Conservation (phyloP, 2,888 invertebrate genomes). For the Lampropteryx suffumata region DNA sequence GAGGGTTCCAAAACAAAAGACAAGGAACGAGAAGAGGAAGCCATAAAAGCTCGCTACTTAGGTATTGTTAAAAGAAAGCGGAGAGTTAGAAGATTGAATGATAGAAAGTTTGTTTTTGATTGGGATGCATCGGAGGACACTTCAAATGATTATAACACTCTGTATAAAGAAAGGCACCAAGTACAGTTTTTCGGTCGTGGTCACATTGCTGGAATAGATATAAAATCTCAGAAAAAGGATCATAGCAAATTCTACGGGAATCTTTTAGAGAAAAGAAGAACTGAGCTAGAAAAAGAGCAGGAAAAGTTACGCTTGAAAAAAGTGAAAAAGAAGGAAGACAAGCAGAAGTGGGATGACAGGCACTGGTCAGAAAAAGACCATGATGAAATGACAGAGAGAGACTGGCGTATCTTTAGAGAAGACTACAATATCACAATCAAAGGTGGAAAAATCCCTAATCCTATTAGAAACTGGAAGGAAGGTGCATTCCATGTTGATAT, state of each 20-base stretch:
- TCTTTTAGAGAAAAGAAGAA: slow-evolving; percentile 95
- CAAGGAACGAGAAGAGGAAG: slow-evolving; percentile 96
- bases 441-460: slow-evolving; percentile 98
- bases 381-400: slow-evolving; percentile 98
- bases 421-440: slow-evolving; percentile 99
- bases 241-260: slow-evolving; percentile 99
- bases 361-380: slow-evolving; percentile 98
- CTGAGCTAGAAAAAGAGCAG: slow-evolving; percentile 98
- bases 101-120: slow-evolving; percentile 99
- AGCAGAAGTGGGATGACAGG: slow-evolving; percentile 99
- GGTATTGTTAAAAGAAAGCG: slow-evolving; percentile 97
- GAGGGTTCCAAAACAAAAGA: slow-evolving; percentile 86
- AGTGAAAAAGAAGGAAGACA: slow-evolving; percentile 97
- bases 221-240: slow-evolving; percentile 97
- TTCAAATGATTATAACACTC: slow-evolving; percentile 97
- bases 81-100: slow-evolving; percentile 95
- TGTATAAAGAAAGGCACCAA: slow-evolving; percentile 98
- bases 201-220: slow-evolving; percentile 98
- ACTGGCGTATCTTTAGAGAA: slow-evolving; percentile 99
- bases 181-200: slow-evolving; percentile 99
- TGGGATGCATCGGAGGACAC: slow-evolving; percentile 99
- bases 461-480: slow-evolving; percentile 97
- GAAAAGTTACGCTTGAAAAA: slow-evolving; percentile 96
- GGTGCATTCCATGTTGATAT: slow-evolving; percentile 94
- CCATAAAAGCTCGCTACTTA: slow-evolving; percentile 97